Evolutionary conservation across 2,113 vertebrate species (phyloP), one percentile per base, ranked within the genome.

Genomic region (Phasianus colchicus): DNA sequence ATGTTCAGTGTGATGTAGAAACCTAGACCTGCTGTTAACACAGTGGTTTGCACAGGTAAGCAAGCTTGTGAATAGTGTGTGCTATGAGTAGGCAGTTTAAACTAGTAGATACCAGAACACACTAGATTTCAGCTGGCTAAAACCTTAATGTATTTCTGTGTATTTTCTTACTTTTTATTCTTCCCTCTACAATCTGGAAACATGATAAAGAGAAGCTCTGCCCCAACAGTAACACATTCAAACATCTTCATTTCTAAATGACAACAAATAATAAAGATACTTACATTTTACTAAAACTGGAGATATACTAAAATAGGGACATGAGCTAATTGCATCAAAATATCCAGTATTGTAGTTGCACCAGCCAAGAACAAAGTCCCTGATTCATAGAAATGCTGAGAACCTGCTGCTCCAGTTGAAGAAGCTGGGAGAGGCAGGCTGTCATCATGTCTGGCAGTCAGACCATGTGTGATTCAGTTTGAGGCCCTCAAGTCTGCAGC

Each of bases 361-460:
- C 17, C 48, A 82, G 79, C 50, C 34, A 50, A 70, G 78, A 94
- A 85, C 1, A 24, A 92, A 90, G 87, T 43, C 83, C 92, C 94
- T 52, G 91, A 70, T 85, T 54, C 91, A 88, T 82, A 86, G 15
- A 74, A 89, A 91, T 92, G 94, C 96, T 85, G 92, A 96, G 96
- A 96, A 94, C 94, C 92, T 94, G 94, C 94, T 93, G 92, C 95
- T 96, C 91, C 94, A 93, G 95, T 87, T 95, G 92, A 96, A 96
- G 93, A 88, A 89, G 64, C 85, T 91, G 89, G 88, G 94, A 96
- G 91, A 96, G 82, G 92, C 69, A 83, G 88, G 75, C 91, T 96
- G 92, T 96, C 96, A 91, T 94, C 94, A 92, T 42, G 45, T 85
- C 94, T 93, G 89, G 85, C 93, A 95, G 91, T 30, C 87, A 95